These are phyloP conservation scores for Nannospalax galili DNA, from an alignment of 2,113 vertebrate genomes.

Conservation along the genomic window DNA sequence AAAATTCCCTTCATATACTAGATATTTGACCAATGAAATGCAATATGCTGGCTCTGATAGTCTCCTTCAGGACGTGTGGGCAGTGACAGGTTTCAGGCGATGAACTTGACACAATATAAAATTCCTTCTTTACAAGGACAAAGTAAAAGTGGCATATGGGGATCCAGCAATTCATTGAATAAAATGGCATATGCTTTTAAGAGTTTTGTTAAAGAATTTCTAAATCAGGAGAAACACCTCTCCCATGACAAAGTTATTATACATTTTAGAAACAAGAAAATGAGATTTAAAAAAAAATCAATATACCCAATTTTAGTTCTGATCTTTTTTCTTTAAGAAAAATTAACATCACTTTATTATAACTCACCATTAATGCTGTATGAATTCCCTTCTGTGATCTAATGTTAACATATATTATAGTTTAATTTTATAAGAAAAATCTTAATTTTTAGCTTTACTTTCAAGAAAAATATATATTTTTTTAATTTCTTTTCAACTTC, in stretches of 20 bases:
- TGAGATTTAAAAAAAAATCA: neutral
- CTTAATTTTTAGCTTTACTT: conserved; percentile 1
- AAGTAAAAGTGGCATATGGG: neutral
- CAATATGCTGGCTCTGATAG: no score
- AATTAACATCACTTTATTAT: neutral
- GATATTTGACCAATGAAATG: neutral
- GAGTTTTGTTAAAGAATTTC: neutral
- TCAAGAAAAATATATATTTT: neutral
- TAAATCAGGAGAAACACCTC: neutral
- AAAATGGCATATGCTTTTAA: neutral
- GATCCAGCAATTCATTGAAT: neutral
- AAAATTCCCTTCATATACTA: neutral
- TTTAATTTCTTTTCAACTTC: neutral
- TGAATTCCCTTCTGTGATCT: neutral
- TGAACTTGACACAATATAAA: neutral
- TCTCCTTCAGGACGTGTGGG: neutral
- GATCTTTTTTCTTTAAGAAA: neutral
- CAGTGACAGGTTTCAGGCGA: neutral
- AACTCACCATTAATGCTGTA: neutral
- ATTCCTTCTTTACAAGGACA: neutral
- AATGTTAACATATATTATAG: neutral
- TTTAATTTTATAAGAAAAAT: neutral
- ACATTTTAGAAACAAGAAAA: neutral
- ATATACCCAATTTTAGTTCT: neutral
- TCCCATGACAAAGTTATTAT: neutral